These are phyloP conservation scores for Hassar affinis DNA, from an alignment of 2,113 vertebrate genomes.

Conservation along the genomic window DNA sequence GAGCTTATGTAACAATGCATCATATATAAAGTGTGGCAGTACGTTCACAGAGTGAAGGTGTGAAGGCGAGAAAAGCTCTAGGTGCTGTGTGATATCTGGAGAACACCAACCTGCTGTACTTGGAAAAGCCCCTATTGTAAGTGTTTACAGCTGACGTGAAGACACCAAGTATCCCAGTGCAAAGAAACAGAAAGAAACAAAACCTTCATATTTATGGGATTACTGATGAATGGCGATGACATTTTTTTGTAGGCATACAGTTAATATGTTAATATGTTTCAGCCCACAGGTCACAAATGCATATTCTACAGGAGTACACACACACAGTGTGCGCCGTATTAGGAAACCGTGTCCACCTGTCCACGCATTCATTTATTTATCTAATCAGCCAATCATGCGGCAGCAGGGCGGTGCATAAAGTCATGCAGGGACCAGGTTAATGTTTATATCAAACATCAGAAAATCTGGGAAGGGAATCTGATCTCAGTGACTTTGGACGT, in stretches of 20 bases:
- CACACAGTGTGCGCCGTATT: not conserved
- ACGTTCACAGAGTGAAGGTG: not conserved
- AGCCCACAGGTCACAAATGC: too few species aligned
- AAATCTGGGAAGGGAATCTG: not conserved
- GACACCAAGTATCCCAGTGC: too few species aligned
- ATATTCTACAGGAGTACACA: not conserved
- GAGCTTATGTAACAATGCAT: slow-evolving; percentile 16
- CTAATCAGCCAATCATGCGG: not conserved
- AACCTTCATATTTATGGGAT: not conserved
- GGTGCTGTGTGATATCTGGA: not conserved
- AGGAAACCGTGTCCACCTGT: not conserved
- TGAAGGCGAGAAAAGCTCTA: slow-evolving; percentile 17
- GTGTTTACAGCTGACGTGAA: not conserved
- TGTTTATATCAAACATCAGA: not conserved
- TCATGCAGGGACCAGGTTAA: not conserved
- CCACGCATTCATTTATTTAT: not conserved
- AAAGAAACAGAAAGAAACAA: not conserved
- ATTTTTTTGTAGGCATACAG: not conserved
- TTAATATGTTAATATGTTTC: not conserved
- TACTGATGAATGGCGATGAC: too few species aligned
- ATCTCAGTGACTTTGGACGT: not conserved
- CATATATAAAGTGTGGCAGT: slow-evolving; percentile 14
- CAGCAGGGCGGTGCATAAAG: not conserved
- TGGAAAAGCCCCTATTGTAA: not conserved
- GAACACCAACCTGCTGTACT: not conserved